Conservation (phyloP, 1,140 invertebrate genomes). For the Aradophagus sp. region DNA sequence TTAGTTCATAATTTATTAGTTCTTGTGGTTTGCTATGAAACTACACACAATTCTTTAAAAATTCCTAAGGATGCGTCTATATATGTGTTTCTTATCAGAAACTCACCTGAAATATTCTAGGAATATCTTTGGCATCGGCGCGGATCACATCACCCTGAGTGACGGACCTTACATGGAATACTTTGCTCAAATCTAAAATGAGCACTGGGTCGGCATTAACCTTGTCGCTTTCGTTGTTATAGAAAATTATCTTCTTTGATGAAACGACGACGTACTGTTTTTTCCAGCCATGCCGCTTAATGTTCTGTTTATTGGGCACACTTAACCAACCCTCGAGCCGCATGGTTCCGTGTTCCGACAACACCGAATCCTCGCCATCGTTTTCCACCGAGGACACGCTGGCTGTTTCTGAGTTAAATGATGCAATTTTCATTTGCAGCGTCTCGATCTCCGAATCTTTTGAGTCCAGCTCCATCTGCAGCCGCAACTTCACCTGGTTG, state of each 20-base stretch:
- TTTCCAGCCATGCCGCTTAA: conserved; percentile 95
- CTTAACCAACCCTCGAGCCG: conserved; percentile 95
- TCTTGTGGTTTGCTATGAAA: too few species aligned
- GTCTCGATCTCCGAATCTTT: conserved; percentile 97
- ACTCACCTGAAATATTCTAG: conserved; percentile 94
- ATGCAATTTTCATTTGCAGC: conserved; percentile 86
- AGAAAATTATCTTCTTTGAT: conserved; percentile 97
- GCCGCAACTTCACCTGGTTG: conserved; percentile 79
- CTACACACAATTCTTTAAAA: too few species aligned
- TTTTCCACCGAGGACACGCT: conserved; percentile 93
- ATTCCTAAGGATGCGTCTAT: too few species aligned
- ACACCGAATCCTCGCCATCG: conserved; percentile 86
- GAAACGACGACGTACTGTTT: conserved; percentile 98
- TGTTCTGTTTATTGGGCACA: conserved; percentile 96
- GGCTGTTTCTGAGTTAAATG: conserved; percentile 88
- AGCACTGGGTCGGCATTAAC: conserved; percentile 95
- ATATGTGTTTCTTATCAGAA: too few species aligned
- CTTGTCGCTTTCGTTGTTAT: conserved; percentile 95
- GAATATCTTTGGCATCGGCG: conserved; percentile 98
- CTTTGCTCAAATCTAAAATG: conserved; percentile 97
- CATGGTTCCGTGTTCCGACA: conserved; percentile 71
- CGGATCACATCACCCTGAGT: conserved; percentile 99
- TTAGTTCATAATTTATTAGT: too few species aligned
- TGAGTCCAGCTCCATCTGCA: conserved; percentile 96
- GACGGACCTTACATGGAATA: conserved; percentile 98